These are phyloP conservation scores for Petrosia ficiformis DNA, from an alignment of 37 sponge, comb jelly and placozoan species.

Conservation along the genomic window DNA sequence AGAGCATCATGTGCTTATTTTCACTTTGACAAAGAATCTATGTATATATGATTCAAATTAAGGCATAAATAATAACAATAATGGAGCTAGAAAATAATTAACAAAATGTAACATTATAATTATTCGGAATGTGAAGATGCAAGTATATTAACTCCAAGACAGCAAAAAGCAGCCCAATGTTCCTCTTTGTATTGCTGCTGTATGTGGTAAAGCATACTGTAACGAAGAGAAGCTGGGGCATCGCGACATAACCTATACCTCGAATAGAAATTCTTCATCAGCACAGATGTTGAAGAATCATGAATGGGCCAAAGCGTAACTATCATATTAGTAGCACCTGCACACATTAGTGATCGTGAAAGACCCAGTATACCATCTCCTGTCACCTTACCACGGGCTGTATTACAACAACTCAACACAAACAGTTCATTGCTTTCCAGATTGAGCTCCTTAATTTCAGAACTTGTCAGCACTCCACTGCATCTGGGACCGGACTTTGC, in stretches of 20 bases:
- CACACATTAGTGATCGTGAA: constrained; percentile 31
- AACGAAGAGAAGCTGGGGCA: constrained; percentile 29
- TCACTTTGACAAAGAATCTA: too few relatives aligned
- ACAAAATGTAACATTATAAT: too few relatives aligned
- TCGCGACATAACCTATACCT: constrained; percentile 21
- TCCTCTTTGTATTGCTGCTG: background rate
- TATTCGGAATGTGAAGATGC: too few relatives aligned
- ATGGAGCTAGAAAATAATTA: too few relatives aligned
- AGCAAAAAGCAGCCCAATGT: constrained; percentile 48
- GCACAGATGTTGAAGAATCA: constrained; percentile 19
- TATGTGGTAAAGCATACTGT: constrained; percentile 14
- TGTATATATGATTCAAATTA: too few relatives aligned
- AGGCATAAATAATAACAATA: too few relatives aligned
- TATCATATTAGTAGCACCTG: constrained; percentile 29
- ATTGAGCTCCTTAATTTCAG: constrained; percentile 22
- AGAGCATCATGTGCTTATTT: too few relatives aligned
- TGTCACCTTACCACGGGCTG: constrained; percentile 50
- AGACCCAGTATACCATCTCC: constrained; percentile 56
- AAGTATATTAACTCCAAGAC: too few relatives aligned
- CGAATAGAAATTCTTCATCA: constrained; percentile 30
- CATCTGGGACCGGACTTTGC: constrained; percentile 27
- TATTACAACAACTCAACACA: constrained; percentile 48
- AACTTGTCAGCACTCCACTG: constrained; percentile 38
- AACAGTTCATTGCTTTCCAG: constrained; percentile 17
- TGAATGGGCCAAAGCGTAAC: constrained; percentile 48